Evolutionary conservation across 2,888 invertebrate species (phyloP).

Genomic region (Drosophila siamana): DNA sequence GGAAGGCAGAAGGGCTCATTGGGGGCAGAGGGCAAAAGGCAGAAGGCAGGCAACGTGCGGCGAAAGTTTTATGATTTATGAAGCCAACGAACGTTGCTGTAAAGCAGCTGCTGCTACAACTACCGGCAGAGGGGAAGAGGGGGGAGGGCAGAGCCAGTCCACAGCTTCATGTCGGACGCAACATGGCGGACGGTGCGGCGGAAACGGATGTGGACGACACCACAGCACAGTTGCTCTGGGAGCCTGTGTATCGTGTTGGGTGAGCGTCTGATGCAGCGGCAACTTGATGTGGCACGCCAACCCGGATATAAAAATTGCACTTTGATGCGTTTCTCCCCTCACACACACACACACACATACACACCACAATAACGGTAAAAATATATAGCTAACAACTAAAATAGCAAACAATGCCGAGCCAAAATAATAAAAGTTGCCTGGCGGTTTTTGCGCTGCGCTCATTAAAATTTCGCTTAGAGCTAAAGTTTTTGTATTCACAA

Average conservation of each 20-base stretch:
- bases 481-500: slow-evolving; percentile 57
- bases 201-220: slow-evolving; percentile 64
- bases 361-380: slow-evolving; percentile 14
- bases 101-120: slow-evolving; percentile 49
- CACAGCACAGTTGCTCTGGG: slow-evolving; percentile 28
- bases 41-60: slow-evolving; percentile 68
- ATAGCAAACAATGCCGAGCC: slow-evolving; percentile 60
- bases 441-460: slow-evolving; percentile 66
- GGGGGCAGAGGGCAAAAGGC: background rate
- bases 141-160: background rate
- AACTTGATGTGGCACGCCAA: slow-evolving; percentile 52
- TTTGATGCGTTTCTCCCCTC: slow-evolving; percentile 66
- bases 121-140: background rate
- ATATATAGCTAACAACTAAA: slow-evolving; percentile 40
- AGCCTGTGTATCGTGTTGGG: slow-evolving; percentile 1
- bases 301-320: slow-evolving; percentile 78
- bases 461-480: slow-evolving; percentile 71
- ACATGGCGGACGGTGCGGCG: slow-evolving; percentile 43
- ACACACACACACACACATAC: slow-evolving; percentile 7
- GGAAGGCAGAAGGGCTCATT: background rate
- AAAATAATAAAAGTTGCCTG: slow-evolving; percentile 71
- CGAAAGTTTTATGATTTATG: slow-evolving; percentile 80
- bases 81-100: slow-evolving; percentile 61
- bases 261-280: slow-evolving; percentile 19
- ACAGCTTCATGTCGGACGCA: slow-evolving; percentile 34